phyloP scores from a whole-genome alignment of 2,113 vertebrate species.

The Saimiri boliviensis region DNA sequence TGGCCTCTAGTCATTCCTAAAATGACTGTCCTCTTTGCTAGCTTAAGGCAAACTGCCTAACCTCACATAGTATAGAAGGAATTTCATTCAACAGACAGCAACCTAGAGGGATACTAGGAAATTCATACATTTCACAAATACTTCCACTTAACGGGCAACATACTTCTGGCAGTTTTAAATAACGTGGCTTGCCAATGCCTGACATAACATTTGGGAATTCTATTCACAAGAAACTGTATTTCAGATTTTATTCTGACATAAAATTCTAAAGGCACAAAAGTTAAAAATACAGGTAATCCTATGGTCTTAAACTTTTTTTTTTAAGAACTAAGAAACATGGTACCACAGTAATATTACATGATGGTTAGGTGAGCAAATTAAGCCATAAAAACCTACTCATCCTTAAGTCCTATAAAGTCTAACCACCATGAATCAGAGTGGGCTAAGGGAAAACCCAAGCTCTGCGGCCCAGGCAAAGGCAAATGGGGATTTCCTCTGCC shows the following conservation, averaged over 20 bases:
- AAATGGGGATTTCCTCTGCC: neutral
- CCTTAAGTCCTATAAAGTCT: neutral
- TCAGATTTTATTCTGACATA: neutral
- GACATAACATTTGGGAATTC: neutral
- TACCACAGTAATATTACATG: neutral
- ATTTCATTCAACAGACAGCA: constrained; percentile 24
- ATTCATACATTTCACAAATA: neutral
- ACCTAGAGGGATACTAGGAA: neutral
- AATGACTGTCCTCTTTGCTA: neutral
- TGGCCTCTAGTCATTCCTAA: neutral
- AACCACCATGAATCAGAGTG: neutral
- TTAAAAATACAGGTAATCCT: neutral
- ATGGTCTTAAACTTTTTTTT: neutral
- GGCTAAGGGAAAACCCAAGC: neutral
- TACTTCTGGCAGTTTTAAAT: neutral
- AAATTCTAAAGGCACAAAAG: neutral
- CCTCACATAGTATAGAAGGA: neutral
- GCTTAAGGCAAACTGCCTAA: neutral
- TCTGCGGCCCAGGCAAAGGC: neutral
- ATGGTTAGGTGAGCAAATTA: neutral
- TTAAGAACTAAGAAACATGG: neutral
- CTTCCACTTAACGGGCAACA: neutral
- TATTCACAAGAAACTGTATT: neutral
- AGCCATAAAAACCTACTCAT: neutral
- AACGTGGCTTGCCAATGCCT: neutral